A percentile compares a stretch with the other conserved stretches of the same genome.
Conservation (phyloP, 2,113 vertebrate species). For the Pipra filicauda region DNA sequence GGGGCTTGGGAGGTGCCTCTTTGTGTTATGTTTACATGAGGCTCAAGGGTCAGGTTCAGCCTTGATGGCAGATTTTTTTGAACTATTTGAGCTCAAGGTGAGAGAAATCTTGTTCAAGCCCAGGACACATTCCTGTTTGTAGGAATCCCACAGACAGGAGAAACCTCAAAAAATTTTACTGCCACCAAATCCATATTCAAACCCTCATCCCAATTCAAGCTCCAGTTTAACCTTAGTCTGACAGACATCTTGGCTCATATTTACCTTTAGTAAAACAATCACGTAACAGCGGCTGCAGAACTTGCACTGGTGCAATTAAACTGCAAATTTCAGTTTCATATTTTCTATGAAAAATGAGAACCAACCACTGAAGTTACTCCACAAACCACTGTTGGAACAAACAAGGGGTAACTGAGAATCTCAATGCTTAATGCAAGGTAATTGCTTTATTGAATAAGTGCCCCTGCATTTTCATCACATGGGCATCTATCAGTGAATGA, state of each 20-base stretch:
- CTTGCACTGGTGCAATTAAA: not conserved
- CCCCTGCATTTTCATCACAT: not conserved
- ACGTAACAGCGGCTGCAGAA: not conserved
- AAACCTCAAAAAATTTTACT: not conserved
- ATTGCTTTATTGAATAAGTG: not conserved
- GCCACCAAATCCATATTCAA: not conserved
- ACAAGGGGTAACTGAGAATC: not conserved
- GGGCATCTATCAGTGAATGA: not conserved
- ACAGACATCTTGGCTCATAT: not conserved
- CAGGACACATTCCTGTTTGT: not conserved
- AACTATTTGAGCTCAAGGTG: not conserved
- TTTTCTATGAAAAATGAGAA: not conserved
- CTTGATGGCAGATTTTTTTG: not conserved
- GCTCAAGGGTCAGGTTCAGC: not conserved
- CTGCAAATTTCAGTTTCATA: not conserved
- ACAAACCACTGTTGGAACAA: not conserved
- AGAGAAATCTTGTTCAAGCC: not conserved
- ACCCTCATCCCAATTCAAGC: not conserved
- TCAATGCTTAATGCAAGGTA: not conserved
- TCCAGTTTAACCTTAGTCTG: not conserved
- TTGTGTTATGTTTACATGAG: rapidly evolving
- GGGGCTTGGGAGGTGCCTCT: not conserved
- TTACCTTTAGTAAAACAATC: not conserved
- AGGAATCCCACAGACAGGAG: not conserved
- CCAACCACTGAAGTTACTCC: not conserved